Evolutionary conservation across 2,888 invertebrate species (phyloP).

Genomic region (Microdon myrmicae): DNA sequence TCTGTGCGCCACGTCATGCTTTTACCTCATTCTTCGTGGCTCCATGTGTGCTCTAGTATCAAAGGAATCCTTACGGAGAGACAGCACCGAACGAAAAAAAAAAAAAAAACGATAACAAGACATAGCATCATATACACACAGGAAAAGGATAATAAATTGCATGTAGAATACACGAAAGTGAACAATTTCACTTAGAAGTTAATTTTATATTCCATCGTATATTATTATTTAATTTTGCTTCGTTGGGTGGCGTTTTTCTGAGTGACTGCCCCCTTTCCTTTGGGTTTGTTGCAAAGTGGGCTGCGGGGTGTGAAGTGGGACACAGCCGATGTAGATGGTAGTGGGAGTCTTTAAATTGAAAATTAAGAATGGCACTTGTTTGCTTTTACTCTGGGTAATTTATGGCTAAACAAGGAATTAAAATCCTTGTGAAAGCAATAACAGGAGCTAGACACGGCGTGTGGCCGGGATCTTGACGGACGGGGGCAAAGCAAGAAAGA

Average conservation of each 20-base stretch:
- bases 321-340: no score
- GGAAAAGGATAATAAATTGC: conserved; percentile 46
- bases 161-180: conserved; percentile 41
- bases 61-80: no score
- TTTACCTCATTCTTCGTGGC: neutral
- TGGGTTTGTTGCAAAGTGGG: conserved; percentile 9
- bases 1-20: conserved; percentile 9
- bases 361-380: conserved; percentile 48
- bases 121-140: conserved; percentile 43
- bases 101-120: conserved; percentile 31
- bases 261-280: neutral
- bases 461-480: neutral
- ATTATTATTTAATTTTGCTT: conserved; percentile 46
- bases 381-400: conserved; percentile 35
- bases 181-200: conserved; percentile 49
- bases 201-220: conserved; percentile 46
- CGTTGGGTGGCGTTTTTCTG: conserved; percentile 1
- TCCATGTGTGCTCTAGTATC: neutral
- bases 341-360: conserved; percentile 32
- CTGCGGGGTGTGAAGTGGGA: neutral
- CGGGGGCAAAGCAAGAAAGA: conserved; percentile 7
- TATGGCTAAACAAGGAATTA: conserved; percentile 43
- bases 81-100: neutral
- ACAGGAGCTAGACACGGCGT: neutral
- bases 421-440: conserved; percentile 15